These are phyloP conservation scores for Smithornis capensis DNA, from an alignment of 2,113 vertebrate genomes.

Conservation along the genomic window DNA sequence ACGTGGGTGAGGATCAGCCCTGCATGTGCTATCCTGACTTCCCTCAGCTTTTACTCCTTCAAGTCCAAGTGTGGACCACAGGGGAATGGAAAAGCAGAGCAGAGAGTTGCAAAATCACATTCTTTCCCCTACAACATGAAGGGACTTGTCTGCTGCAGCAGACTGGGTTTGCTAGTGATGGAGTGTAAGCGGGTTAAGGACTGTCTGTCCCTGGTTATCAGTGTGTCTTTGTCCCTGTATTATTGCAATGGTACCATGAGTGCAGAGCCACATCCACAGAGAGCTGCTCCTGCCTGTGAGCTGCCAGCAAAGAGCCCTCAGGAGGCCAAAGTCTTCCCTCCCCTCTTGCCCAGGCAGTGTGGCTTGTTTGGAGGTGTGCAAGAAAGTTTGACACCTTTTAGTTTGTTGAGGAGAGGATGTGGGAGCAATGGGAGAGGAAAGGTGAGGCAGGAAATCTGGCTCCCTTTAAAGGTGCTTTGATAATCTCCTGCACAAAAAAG, in stretches of 20 bases:
- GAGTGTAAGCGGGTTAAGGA: background rate
- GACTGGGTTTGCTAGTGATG: background rate
- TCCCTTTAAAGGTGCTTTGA: constrained; percentile 10
- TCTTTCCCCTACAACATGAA: constrained; percentile 11
- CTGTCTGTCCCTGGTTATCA: background rate
- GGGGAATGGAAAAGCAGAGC: background rate
- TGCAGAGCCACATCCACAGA: background rate
- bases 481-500: constrained; percentile 52
- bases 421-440: background rate
- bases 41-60: background rate
- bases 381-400: constrained; percentile 37
- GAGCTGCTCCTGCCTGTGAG: background rate
- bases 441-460: constrained; percentile 10
- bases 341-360: background rate
- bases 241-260: background rate
- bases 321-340: background rate
- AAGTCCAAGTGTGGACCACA: background rate
- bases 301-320: background rate
- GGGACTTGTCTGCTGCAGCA: background rate
- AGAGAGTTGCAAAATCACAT: background rate
- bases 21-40: background rate
- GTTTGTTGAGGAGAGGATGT: background rate
- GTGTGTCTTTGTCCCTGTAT: background rate
- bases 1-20: background rate
- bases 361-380: background rate